Evolutionary conservation across 2,888 invertebrate species (phyloP), one percentile per base, ranked within the genome.

Genomic region (Punctoribates punctum): DNA sequence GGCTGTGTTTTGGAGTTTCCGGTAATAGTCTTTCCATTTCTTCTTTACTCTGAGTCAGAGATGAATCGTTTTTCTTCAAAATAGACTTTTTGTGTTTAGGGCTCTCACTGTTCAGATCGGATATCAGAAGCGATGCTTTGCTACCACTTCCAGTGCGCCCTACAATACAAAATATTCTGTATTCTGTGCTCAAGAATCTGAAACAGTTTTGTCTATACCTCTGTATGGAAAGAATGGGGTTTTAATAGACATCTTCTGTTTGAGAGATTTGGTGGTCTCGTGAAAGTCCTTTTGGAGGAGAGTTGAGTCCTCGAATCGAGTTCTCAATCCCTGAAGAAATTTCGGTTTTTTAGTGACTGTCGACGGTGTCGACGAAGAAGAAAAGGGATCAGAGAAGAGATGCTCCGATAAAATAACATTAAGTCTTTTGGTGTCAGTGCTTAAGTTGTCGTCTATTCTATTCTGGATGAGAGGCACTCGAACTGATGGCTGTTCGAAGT

Each of bases 271-370:
- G 20, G 34, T 11, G 2, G 11, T 65, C 2, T 65, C 65, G 8
- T 65, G 65, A 34, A 65, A 65, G 34, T 65, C 65, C 17, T 65
- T 65, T 29, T 6, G 8, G 17, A 1, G 34, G 13, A 65, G 13
- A 34, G 29, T 57, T 4, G 74, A 62, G 42, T 79, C 79, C 27
- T 80, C 80, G 74, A 81, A 81, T 13, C 81, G 77, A 34, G 81
- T 78, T 48, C 78, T 79, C 38, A 78, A 75, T 42, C 78, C 80
- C 79, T 81, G 80, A 42, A 79, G 77, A 73, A 78, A 78, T 77
- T 78, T 77, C 17, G 79, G 78, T 74, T 78, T 79, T 57, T 78
- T 77, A 15, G 75, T 73, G 20, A 62, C 23, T 25, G 78, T 51
- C 11, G 75, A 62, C 73, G 76, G 51, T 76, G 77, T 72, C 11